Evolutionary conservation across 2,888 invertebrate species (phyloP).

Genomic region (Erebia epiphron): DNA sequence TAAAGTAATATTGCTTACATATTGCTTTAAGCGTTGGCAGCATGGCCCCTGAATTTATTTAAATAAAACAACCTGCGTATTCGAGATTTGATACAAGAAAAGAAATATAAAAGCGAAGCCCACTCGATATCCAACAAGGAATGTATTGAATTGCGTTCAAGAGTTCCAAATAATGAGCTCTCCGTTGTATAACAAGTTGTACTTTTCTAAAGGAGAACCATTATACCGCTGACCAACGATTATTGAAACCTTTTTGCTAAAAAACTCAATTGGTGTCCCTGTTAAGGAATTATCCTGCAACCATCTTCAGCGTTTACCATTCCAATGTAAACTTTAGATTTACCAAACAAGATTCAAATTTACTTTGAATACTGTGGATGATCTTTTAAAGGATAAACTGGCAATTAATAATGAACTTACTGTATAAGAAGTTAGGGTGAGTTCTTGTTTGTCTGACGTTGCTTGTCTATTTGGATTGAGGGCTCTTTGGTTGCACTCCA

Average conservation of each 20-base stretch:
- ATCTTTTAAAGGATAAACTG: conserved; percentile 34
- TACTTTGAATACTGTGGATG: conserved; percentile 32
- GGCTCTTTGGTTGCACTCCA: conserved; percentile 50
- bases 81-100: conserved; percentile 37
- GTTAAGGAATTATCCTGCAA: conserved; percentile 48
- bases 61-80: conserved; percentile 33
- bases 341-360: conserved; percentile 42
- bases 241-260: conserved; percentile 58
- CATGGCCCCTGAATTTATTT: no score
- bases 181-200: conserved; percentile 44
- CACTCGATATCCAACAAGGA: conserved; percentile 39
- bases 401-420: conserved; percentile 43
- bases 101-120: conserved; percentile 39
- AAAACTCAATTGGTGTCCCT: conserved; percentile 57
- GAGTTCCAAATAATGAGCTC: conserved; percentile 46
- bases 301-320: conserved; percentile 48
- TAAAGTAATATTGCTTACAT: no score
- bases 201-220: conserved; percentile 44
- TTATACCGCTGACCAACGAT: conserved; percentile 55
- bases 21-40: no score
- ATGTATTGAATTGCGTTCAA: conserved; percentile 44
- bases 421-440: conserved; percentile 39
- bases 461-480: conserved; percentile 48
- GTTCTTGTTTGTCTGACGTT: conserved; percentile 37
- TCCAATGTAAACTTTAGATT: conserved; percentile 43